A percentile compares a stretch with the other conserved stretches of the same genome.
Conservation (phyloP, 2,797 vertebrate genomes). For the Brachyalestes nurse region DNA sequence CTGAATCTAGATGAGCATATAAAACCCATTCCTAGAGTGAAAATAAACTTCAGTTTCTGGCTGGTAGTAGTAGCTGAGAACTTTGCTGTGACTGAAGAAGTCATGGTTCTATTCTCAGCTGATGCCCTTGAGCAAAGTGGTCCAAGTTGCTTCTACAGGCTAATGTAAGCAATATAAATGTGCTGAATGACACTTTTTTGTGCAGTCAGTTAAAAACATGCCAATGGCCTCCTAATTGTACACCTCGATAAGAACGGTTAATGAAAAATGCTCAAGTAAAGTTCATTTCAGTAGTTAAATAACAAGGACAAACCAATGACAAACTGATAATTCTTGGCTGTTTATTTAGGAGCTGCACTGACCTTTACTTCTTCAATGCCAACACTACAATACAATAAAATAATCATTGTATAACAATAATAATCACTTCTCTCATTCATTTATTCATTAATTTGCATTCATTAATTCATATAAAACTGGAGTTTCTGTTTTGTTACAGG, state of each 20-base stretch:
- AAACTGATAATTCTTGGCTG: slow-evolving; percentile 21
- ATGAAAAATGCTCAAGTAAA: slow-evolving; percentile 7
- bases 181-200: no score
- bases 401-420: not conserved
- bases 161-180: not conserved
- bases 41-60: not conserved
- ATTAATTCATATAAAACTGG: not conserved
- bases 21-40: not conserved
- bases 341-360: not conserved
- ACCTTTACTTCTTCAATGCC: not conserved
- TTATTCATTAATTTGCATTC: no score
- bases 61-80: not conserved
- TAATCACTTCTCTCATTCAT: not conserved
- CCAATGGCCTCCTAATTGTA: not conserved
- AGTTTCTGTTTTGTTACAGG: slow-evolving; percentile 47
- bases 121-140: not conserved
- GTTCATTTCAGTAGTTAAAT: not conserved
- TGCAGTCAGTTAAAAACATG: not conserved
- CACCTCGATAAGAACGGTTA: not conserved
- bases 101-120: not conserved
- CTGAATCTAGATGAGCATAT: not conserved
- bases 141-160: not conserved
- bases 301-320: slow-evolving; percentile 26
- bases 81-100: not conserved
- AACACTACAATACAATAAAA: not conserved